phyloP scores from a whole-genome alignment of 2,113 vertebrate genomes.

The Cyphomyrus plagiostoma region DNA sequence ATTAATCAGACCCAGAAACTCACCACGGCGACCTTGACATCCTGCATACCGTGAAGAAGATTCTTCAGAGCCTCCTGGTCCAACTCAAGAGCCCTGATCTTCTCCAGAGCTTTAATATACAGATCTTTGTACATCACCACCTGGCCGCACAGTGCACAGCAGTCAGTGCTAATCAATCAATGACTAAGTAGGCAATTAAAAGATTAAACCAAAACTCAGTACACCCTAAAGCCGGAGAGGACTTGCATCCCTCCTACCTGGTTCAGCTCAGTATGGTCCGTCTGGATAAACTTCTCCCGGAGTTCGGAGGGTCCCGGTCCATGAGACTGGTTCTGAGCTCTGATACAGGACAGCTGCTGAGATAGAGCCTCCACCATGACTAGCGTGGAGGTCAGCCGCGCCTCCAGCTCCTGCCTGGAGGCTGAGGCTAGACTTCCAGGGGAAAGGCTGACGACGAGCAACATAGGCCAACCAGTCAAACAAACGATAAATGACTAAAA shows the following conservation, averaged over 20 bases:
- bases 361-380: conserved; percentile 82
- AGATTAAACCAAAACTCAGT: neutral
- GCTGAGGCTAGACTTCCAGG: conserved; percentile 64
- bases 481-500: neutral
- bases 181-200: neutral
- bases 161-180: neutral
- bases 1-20: neutral
- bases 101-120: conserved; percentile 51
- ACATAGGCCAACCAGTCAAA: neutral
- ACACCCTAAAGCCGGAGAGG: neutral
- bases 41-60: conserved; percentile 50
- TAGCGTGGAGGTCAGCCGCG: conserved; percentile 70
- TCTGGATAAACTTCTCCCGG: conserved; percentile 69
- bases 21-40: conserved; percentile 47
- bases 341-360: conserved; percentile 62
- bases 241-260: conserved; percentile 53
- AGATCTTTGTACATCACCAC: conserved; percentile 53
- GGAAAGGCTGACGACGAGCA: conserved; percentile 52
- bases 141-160: conserved; percentile 36
- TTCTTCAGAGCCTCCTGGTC: conserved; percentile 42
- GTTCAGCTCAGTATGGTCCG: conserved; percentile 55
- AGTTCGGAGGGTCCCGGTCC: conserved; percentile 54
- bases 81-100: conserved; percentile 51
- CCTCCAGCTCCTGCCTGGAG: conserved; percentile 71
- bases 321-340: conserved; percentile 17